Evolutionary conservation across 2,888 invertebrate genomes (phyloP).

Genomic region (Trilocha varians): DNA sequence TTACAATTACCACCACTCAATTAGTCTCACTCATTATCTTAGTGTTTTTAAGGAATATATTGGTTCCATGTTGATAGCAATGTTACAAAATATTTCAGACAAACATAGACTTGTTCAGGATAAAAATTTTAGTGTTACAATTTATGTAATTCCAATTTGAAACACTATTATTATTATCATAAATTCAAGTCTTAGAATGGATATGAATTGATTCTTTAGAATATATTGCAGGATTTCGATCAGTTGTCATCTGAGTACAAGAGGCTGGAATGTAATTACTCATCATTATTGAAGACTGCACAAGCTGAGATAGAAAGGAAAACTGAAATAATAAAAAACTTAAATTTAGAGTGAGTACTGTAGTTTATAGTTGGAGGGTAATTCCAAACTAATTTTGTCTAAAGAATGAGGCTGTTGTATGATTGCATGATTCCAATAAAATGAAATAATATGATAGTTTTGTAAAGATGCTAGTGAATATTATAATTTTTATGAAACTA

Average conservation of each 20-base stretch:
- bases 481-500: too few species aligned
- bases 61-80: too few species aligned
- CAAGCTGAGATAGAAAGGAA: constrained; percentile 56
- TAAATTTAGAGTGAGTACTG: constrained; percentile 52
- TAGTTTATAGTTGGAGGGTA: neutral
- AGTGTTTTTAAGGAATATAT: too few species aligned
- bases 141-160: neutral
- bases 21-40: too few species aligned
- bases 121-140: neutral
- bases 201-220: constrained; percentile 62
- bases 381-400: neutral
- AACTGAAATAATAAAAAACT: constrained; percentile 41
- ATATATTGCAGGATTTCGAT: constrained; percentile 64
- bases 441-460: too few species aligned
- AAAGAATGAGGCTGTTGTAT: neutral
- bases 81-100: too few species aligned
- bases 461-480: too few species aligned
- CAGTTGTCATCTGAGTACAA: constrained; percentile 41
- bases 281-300: constrained; percentile 55
- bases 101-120: too few species aligned
- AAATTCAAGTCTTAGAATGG: constrained; percentile 25
- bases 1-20: too few species aligned
- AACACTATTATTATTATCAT: neutral
- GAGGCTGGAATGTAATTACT: constrained; percentile 47
- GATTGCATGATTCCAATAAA: too few species aligned